Base-by-base conservation (phyloP, 2,888 invertebrate genomes). In the Steinernema hermaphroditum region DNA sequence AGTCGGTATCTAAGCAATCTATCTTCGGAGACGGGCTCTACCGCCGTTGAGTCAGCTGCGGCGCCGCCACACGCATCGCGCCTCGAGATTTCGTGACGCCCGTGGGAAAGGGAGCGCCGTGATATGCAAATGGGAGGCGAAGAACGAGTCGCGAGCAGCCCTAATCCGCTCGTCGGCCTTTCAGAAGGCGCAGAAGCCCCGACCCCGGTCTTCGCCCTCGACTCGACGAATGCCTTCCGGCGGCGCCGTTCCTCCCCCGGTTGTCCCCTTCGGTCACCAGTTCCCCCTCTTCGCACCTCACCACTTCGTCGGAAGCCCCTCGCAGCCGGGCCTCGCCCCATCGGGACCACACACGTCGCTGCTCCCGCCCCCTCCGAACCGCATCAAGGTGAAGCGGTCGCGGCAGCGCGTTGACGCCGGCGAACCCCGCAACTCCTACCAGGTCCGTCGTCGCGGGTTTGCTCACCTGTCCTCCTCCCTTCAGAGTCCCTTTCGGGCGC, bases 341-440 rank as follows among this genome's bases (percentile, higher is more conserved):
- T 32, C 29, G 14, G 62, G 62, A 34, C 62, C 62, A 22, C 62
- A 62, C 62, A 62, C 62, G 32, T 2, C 62, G 62, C 62, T 62
- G 54, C 22, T 54, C 54, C 54, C 8, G 54, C 19, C 54, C 27
- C 62, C 29, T 27, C 32, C 62, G 32, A 62, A 77, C 24, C 75
- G 81, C 77, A 86, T 86, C 81, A 89, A 89, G 87, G 87, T 92
- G 90, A 93, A 93, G 90, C 92, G 93, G 90, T 93, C 92, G 90
- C 92, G 94, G 91, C 93, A 94, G 91, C 92, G 93, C 90, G 94
- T 93, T 90, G 93, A 94, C 92, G 94, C 93, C 91, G 93, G 94
- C 87, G 93, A 94, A 91, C 88, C 88, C 9, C 92, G 93, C 90
- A 94, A 93, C 91, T 92, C 93, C 89, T 94, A 94, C 90, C 92